A percentile compares a stretch with the other conserved stretches of the same genome.
Evolutionary conservation across 2,888 invertebrate species (phyloP).

Genomic region (Oxystoma pomonae): DNA sequence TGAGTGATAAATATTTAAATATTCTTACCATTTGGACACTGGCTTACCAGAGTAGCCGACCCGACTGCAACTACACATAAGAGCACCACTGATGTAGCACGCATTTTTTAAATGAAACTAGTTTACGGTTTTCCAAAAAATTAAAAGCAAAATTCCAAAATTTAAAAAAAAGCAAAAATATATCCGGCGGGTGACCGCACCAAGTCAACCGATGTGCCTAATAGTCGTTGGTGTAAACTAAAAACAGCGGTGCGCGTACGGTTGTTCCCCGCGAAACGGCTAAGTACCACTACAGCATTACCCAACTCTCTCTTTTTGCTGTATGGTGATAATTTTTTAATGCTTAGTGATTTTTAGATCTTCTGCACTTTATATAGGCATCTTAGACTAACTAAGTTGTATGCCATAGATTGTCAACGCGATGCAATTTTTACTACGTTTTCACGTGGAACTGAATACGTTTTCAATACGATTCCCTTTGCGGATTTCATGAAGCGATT

Average conservation of each 20-base stretch:
- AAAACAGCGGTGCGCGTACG: background rate
- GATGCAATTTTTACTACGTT: too few relatives aligned
- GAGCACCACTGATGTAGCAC: constrained; percentile 7
- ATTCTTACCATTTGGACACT: constrained; percentile 21
- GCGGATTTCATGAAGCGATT: too few relatives aligned
- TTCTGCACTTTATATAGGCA: too few relatives aligned
- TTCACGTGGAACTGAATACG: too few relatives aligned
- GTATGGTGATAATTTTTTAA: background rate
- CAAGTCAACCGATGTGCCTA: too few relatives aligned
- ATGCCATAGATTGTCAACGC: too few relatives aligned
- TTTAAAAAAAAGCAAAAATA: too few relatives aligned
- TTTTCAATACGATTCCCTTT: too few relatives aligned
- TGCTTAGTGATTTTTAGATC: too few relatives aligned
- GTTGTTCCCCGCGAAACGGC: background rate
- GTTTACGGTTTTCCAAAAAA: background rate
- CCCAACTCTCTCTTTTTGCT: background rate
- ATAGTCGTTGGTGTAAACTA: background rate
- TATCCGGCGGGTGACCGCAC: background rate
- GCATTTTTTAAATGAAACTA: constrained; percentile 10
- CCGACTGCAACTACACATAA: constrained; percentile 14
- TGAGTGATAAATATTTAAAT: too few relatives aligned
- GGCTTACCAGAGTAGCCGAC: constrained; percentile 20
- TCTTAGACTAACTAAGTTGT: too few relatives aligned
- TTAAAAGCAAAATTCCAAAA: background rate
- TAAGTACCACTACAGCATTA: background rate